Percentiles rank a stretch among this genome's conserved stretches.
phyloP scores from a whole-genome alignment of 37 sponge, comb jelly and placozoan species.

The Hexactinellida sp. region DNA sequence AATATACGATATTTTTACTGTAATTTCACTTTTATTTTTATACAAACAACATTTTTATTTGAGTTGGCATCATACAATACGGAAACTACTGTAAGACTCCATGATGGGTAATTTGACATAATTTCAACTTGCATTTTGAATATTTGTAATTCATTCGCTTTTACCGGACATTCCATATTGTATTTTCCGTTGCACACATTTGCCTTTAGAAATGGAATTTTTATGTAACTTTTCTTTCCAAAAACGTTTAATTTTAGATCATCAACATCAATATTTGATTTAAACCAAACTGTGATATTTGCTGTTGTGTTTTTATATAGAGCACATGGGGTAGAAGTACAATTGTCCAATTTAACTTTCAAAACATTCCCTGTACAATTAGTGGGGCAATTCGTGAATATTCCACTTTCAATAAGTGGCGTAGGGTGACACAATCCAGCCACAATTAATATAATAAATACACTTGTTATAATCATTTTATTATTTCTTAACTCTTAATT shows the following conservation, averaged over 20 bases:
- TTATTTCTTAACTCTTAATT: too few relatives aligned
- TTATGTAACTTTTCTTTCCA: background rate
- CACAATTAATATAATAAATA: too few relatives aligned
- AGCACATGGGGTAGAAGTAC: background rate
- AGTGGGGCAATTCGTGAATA: too few relatives aligned
- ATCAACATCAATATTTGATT: background rate
- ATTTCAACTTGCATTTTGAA: background rate
- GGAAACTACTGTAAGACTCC: background rate
- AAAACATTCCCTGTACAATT: too few relatives aligned
- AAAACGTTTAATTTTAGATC: background rate
- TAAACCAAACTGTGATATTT: background rate
- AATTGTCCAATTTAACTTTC: background rate
- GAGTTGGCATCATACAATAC: too few relatives aligned
- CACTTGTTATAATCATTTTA: too few relatives aligned
- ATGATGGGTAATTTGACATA: background rate
- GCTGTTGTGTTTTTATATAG: background rate
- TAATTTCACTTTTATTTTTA: background rate
- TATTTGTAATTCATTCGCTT: background rate
- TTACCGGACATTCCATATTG: background rate
- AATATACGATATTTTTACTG: background rate
- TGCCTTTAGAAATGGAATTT: background rate
- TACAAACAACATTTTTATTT: background rate
- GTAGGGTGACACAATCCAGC: too few relatives aligned
- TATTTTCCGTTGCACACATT: background rate
- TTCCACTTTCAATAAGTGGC: too few relatives aligned